Percentiles rank a stretch among this genome's conserved stretches.
Evolutionary conservation across 1,140 invertebrate species (phyloP).

Genomic region (Drosophila orena): DNA sequence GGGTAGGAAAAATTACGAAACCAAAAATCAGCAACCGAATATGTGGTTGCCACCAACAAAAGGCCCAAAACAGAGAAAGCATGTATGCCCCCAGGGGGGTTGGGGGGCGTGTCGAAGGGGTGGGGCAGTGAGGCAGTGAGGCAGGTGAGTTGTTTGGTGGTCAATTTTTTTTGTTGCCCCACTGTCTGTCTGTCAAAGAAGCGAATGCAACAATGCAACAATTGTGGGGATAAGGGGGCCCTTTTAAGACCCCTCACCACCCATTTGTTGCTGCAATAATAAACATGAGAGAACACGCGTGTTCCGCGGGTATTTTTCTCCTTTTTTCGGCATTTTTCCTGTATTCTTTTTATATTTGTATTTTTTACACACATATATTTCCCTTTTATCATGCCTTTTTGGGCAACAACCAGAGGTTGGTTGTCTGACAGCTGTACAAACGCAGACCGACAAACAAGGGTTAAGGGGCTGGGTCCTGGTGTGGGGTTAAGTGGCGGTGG

Average conservation of each 20-base stretch:
- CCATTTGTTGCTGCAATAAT: slow-evolving; percentile 59
- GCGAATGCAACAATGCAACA: slow-evolving; percentile 48
- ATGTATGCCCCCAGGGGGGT: slow-evolving; percentile 17
- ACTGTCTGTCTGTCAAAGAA: slow-evolving; percentile 33
- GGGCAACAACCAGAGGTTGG: slow-evolving; percentile 40
- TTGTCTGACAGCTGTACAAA: slow-evolving; percentile 74
- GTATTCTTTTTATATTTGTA: slow-evolving; percentile 8
- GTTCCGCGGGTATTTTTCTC: slow-evolving; percentile 25
- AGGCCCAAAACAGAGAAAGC: slow-evolving; percentile 67
- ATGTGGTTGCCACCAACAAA: slow-evolving; percentile 81
- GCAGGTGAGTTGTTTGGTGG: slow-evolving; percentile 74
- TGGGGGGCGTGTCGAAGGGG: not conserved
- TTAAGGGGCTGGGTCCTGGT: not conserved
- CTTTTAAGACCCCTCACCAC: not conserved
- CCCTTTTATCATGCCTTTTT: slow-evolving; percentile 18
- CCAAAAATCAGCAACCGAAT: slow-evolving; percentile 84
- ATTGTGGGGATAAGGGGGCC: slow-evolving; percentile 1
- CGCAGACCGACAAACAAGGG: slow-evolving; percentile 62
- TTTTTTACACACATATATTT: slow-evolving; percentile 3
- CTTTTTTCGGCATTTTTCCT: not conserved
- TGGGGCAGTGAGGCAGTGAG: not conserved
- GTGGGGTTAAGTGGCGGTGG: not conserved
- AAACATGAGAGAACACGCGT: slow-evolving; percentile 72
- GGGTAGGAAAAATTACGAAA: slow-evolving; percentile 82
- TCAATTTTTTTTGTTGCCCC: slow-evolving; percentile 38